A percentile compares a stretch with the other conserved stretches of the same genome.
Conservation (phyloP, 2,888 invertebrate species). For the Tetragnatha montana region DNA sequence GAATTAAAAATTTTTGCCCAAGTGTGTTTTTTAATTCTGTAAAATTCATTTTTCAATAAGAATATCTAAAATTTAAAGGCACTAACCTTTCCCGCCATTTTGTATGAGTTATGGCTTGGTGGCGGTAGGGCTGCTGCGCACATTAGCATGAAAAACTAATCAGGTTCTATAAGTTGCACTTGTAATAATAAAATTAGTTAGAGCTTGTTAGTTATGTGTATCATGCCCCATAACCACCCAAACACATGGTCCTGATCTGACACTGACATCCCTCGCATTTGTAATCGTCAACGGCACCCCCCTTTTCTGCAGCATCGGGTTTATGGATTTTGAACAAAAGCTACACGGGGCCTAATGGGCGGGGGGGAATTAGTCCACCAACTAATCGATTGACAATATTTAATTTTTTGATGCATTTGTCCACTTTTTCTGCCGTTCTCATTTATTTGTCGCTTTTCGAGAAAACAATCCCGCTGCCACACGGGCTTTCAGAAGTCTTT, state of each 20-base stretch:
- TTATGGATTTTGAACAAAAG: constrained; percentile 69
- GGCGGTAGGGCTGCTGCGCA: constrained; percentile 70
- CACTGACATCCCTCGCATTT: constrained; percentile 13
- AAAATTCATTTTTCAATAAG: constrained; percentile 53
- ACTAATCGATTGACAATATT: constrained; percentile 69
- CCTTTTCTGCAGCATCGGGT: constrained; percentile 67
- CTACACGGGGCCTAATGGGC: constrained; percentile 63
- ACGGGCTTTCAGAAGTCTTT: constrained; percentile 39
- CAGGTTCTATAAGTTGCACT: constrained; percentile 48
- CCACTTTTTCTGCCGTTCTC: constrained; percentile 19
- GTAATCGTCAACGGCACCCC: constrained; percentile 60
- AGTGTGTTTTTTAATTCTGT: constrained; percentile 14
- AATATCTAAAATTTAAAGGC: constrained; percentile 71
- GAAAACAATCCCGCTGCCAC: constrained; percentile 2
- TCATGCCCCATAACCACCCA: constrained; percentile 6
- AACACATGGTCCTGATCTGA: constrained; percentile 26
- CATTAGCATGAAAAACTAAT: constrained; percentile 70
- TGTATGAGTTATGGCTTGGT: constrained; percentile 71
- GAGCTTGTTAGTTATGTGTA: constrained; percentile 25
- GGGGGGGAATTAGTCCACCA: constrained; percentile 66
- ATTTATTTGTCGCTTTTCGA: neutral
- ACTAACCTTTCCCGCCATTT: constrained; percentile 71
- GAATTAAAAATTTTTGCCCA: constrained; percentile 10
- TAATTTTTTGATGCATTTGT: constrained; percentile 55
- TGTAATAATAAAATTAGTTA: constrained; percentile 42